A percentile compares a stretch with the other conserved stretches of the same genome.
Evolutionary conservation across 1,140 invertebrate genomes (phyloP).

Genomic region (Bicyclus anynana): DNA sequence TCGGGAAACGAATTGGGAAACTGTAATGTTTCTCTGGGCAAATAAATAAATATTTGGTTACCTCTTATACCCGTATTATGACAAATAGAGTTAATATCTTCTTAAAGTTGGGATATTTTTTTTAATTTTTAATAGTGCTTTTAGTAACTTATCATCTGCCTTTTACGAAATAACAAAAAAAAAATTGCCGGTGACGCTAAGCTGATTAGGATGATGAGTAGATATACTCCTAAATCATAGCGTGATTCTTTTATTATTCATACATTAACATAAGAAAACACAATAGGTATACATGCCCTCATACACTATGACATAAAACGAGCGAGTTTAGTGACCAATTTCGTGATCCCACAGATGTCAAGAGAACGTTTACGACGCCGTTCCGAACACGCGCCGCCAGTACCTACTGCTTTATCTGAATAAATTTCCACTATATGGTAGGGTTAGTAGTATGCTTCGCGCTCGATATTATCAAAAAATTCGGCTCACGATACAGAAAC

Average conservation of each 20-base stretch:
- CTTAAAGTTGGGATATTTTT: too few relatives aligned
- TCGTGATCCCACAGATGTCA: slow-evolving; percentile 10
- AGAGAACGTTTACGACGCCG: slow-evolving; percentile 8
- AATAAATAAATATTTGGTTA: too few relatives aligned
- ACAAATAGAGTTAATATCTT: too few relatives aligned
- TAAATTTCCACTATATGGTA: neutral
- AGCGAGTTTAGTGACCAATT: slow-evolving; percentile 7
- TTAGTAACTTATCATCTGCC: too few relatives aligned
- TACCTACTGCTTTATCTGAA: slow-evolving; percentile 7
- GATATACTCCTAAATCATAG: neutral
- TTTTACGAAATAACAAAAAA: too few relatives aligned
- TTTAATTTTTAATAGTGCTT: too few relatives aligned
- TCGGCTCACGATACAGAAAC: neutral
- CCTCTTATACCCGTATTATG: too few relatives aligned
- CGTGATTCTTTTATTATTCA: neutral
- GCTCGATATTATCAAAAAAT: neutral
- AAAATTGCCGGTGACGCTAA: too few relatives aligned
- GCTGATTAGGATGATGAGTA: too few relatives aligned
- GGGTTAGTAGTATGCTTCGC: neutral
- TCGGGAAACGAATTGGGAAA: too few relatives aligned
- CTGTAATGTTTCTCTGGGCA: too few relatives aligned
- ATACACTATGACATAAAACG: neutral
- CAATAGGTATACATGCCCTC: neutral
- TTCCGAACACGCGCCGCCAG: neutral
- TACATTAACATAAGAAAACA: neutral